phyloP scores from a whole-genome alignment of 2,113 vertebrate species.

The Serilophus lunatus region DNA sequence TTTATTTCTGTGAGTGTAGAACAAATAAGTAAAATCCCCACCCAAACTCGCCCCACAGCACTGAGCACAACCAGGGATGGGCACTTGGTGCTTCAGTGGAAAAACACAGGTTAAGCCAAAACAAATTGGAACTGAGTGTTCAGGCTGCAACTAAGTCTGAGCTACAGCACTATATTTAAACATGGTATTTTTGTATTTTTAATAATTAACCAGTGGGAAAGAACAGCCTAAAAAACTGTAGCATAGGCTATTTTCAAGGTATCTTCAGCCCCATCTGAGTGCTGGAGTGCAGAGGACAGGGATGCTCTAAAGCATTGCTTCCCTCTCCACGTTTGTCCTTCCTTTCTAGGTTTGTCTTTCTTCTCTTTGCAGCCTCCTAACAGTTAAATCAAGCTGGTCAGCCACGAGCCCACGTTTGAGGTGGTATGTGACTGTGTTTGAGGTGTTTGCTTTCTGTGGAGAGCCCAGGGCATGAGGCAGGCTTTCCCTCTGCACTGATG shows the following conservation, averaged over 20 bases:
- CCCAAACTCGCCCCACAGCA: background rate
- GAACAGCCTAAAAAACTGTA: background rate
- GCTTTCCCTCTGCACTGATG: background rate
- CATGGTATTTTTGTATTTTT: constrained; percentile 57
- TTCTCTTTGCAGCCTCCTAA: background rate
- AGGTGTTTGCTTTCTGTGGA: accelerated
- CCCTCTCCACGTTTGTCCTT: background rate
- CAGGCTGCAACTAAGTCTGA: background rate
- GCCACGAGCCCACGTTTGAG: accelerated
- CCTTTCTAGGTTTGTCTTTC: no score
- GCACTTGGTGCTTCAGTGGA: background rate
- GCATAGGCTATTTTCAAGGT: background rate
- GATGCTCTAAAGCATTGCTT: background rate
- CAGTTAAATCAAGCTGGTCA: background rate
- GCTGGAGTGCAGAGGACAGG: background rate
- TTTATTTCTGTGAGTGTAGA: background rate
- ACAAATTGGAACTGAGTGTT: background rate
- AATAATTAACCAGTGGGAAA: constrained; percentile 58
- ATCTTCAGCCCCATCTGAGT: background rate
- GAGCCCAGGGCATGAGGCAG: background rate
- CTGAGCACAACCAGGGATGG: background rate
- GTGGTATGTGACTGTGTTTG: background rate
- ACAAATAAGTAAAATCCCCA: background rate
- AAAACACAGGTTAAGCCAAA: constrained; percentile 52
- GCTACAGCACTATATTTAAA: constrained; percentile 32